Evolutionary conservation across 1,140 invertebrate species (phyloP).

Genomic region (Chymomyza costata): DNA sequence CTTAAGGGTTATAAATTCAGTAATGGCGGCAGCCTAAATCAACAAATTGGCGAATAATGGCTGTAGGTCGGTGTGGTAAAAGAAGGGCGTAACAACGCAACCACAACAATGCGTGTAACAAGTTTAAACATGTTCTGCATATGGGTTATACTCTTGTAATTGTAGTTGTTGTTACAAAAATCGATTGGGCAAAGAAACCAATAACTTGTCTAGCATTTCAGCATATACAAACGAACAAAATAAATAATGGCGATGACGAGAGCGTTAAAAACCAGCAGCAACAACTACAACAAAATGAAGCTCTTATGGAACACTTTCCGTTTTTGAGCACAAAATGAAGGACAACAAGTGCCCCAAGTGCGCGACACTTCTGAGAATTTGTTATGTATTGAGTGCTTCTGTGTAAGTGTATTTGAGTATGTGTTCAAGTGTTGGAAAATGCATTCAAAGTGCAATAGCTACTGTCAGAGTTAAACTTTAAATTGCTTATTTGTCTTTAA

Average conservation of each 20-base stretch:
- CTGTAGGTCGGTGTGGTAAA: too few species aligned
- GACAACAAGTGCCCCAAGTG: constrained; percentile 13
- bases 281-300: constrained; percentile 3
- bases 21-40: constrained; percentile 52
- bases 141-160: too few species aligned
- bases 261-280: constrained; percentile 17
- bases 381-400: too few species aligned
- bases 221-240: too few species aligned
- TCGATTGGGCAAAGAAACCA: constrained; percentile 60
- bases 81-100: constrained; percentile 13
- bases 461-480: constrained; percentile 6
- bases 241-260: too few species aligned
- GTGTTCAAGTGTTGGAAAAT: constrained; percentile 26
- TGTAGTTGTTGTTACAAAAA: constrained; percentile 32
- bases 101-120: too few species aligned
- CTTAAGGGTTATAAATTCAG: constrained; percentile 60
- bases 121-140: too few species aligned
- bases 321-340: constrained; percentile 8
- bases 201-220: constrained; percentile 61
- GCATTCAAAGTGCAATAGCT: constrained; percentile 8
- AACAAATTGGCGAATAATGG: constrained; percentile 55
- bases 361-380: constrained; percentile 46
- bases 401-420: not conserved
- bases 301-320: constrained; percentile 20
- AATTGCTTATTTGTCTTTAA: constrained; percentile 50